phyloP scores from a whole-genome alignment of 2,113 vertebrate species.

The Hippoglossus stenolepis region DNA sequence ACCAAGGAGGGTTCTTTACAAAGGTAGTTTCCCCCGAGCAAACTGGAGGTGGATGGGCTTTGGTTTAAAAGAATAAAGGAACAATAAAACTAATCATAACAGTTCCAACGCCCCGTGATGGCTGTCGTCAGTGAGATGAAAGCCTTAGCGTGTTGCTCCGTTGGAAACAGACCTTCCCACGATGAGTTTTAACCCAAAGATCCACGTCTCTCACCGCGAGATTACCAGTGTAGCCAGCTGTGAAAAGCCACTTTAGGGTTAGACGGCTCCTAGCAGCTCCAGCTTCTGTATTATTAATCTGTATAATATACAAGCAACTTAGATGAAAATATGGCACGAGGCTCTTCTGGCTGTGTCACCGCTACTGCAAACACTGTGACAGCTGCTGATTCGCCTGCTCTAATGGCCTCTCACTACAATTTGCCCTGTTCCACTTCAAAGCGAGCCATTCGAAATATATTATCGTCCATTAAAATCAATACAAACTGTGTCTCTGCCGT shows the following conservation, averaged over 20 bases:
- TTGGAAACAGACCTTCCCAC: not conserved
- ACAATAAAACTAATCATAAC: not conserved
- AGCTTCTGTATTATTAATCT: not conserved
- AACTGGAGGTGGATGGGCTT: not conserved
- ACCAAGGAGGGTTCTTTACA: not conserved
- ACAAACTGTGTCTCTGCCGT: not conserved
- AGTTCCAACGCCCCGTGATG: not conserved
- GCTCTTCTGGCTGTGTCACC: not conserved
- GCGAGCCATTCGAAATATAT: not conserved
- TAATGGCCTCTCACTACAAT: not conserved
- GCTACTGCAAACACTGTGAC: not conserved
- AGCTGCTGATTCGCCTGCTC: not conserved
- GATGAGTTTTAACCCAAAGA: not conserved
- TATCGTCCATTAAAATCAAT: not conserved
- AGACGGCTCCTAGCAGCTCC: not conserved
- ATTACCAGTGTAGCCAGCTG: not conserved
- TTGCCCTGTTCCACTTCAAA: not conserved
- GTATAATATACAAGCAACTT: not conserved
- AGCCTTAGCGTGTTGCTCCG: not conserved
- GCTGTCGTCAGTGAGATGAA: not conserved
- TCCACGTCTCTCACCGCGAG: not conserved
- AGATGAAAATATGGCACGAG: not conserved
- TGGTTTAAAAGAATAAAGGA: not conserved
- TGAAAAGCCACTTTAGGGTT: not conserved
- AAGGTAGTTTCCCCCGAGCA: too few relatives aligned